Evolutionary conservation across 2,113 vertebrate species (phyloP).

Genomic region (Asarcornis scutulata): DNA sequence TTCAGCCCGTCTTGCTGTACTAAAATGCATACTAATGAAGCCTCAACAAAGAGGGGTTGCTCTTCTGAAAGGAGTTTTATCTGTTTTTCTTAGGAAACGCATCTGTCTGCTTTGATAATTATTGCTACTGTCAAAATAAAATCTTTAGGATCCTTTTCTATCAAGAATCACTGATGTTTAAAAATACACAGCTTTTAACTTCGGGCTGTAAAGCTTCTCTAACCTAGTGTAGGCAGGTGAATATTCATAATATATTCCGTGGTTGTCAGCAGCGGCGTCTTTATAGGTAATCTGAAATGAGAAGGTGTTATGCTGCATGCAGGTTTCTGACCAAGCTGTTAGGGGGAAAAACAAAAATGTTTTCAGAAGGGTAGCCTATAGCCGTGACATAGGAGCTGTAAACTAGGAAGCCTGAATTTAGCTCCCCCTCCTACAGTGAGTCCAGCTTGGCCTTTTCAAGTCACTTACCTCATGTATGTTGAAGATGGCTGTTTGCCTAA

Average conservation of each 20-base stretch:
- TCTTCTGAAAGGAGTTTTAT: slow-evolving; percentile 9
- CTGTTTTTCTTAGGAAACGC: neutral
- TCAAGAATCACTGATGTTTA: neutral
- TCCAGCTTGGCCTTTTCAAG: neutral
- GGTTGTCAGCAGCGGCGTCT: neutral
- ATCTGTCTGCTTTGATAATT: slow-evolving; percentile 8
- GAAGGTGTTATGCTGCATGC: neutral
- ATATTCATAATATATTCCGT: neutral
- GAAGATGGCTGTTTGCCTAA: neutral
- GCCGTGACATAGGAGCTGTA: neutral
- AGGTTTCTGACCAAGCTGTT: neutral
- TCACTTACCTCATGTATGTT: neutral
- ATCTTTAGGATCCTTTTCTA: neutral
- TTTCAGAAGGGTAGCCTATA: neutral
- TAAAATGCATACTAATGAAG: neutral
- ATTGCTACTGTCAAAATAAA: neutral
- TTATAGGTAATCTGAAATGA: neutral
- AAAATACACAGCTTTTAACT: neutral
- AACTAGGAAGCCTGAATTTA: neutral
- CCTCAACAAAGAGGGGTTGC: neutral
- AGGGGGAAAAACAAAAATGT: neutral
- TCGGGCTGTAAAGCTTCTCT: neutral
- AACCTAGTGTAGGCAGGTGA: neutral
- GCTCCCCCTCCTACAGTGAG: neutral
- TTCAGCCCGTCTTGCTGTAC: neutral